A percentile compares a stretch with the other conserved stretches of the same genome.
These are phyloP conservation scores for Ataeniobius toweri DNA, from an alignment of 2,797 vertebrate genomes.

Conservation along the genomic window DNA sequence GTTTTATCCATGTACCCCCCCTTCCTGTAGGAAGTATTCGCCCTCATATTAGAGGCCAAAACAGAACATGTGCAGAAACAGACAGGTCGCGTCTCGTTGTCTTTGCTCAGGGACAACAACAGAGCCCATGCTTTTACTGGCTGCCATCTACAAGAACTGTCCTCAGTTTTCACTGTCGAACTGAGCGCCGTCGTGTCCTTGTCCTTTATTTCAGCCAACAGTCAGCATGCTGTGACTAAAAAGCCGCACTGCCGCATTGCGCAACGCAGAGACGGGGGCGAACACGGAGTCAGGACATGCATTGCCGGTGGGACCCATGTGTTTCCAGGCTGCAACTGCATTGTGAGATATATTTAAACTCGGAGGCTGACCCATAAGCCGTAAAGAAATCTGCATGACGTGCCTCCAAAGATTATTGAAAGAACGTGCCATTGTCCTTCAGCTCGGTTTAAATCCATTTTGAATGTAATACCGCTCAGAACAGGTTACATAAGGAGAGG, in stretches of 20 bases:
- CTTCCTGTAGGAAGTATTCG: neutral
- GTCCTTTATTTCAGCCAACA: conserved; percentile 61
- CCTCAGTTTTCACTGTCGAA: conserved; percentile 29
- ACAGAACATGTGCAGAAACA: conserved; percentile 34
- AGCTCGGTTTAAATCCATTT: neutral
- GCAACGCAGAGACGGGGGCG: conserved; percentile 74
- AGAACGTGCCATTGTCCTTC: neutral
- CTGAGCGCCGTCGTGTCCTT: conserved; percentile 52
- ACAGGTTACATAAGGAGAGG: neutral
- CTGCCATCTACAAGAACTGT: conserved; percentile 13
- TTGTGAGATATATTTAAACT: conserved; percentile 40
- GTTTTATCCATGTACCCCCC: neutral
- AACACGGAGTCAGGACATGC: conserved; percentile 61
- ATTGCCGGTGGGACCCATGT: conserved; percentile 54
- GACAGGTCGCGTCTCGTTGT: conserved; percentile 14
- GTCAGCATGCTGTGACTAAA: conserved; percentile 58
- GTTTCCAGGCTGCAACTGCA: conserved; percentile 54
- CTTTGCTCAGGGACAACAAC: conserved; percentile 18
- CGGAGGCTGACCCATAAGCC: conserved; percentile 17
- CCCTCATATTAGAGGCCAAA: conserved; percentile 18
- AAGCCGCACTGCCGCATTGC: conserved; percentile 80
- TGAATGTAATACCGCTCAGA: neutral
- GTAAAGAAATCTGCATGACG: conserved; percentile 26
- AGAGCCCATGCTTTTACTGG: neutral
- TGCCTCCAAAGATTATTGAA: neutral